A percentile compares a stretch with the other conserved stretches of the same genome.
phyloP scores from a whole-genome alignment of 2,888 invertebrate genomes.

The Pocota personata region DNA sequence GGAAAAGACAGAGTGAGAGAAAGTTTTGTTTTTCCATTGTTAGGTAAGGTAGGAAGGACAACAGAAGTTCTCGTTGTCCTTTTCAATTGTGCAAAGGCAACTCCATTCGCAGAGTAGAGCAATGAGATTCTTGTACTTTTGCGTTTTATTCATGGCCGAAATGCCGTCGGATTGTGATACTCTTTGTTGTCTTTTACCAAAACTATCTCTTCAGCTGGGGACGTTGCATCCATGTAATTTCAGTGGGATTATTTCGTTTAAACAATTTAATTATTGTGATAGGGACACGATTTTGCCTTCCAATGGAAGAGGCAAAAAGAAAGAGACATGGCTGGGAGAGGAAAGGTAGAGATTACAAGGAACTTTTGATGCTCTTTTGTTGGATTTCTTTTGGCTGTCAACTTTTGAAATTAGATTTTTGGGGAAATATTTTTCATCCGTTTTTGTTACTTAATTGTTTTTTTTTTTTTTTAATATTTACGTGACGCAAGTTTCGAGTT shows the following conservation, averaged over 20 bases:
- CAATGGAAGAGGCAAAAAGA: not conserved
- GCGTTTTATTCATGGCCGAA: slow-evolving; percentile 51
- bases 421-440: slow-evolving; percentile 5
- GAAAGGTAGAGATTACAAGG: not conserved
- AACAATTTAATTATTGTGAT: slow-evolving; percentile 65
- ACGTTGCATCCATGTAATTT: slow-evolving; percentile 52
- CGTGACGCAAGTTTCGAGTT: not conserved
- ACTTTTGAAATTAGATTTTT: slow-evolving; percentile 45
- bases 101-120: not conserved
- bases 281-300: slow-evolving; percentile 51
- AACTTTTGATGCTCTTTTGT: not conserved
- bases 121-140: slow-evolving; percentile 19
- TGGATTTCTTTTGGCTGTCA: not conserved
- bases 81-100: slow-evolving; percentile 48
- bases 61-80: slow-evolving; percentile 41
- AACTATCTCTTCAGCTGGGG: slow-evolving; percentile 29
- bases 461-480: not conserved
- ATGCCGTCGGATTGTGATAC: slow-evolving; percentile 45
- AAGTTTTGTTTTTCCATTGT: slow-evolving; percentile 47
- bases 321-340: not conserved
- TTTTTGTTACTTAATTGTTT: not conserved
- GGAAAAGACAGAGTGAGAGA: slow-evolving; percentile 6
- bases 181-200: slow-evolving; percentile 30
- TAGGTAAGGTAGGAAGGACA: slow-evolving; percentile 20
- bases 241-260: slow-evolving; percentile 61